These are phyloP conservation scores for Prochilodus magdalenae DNA, from an alignment of 2,113 vertebrate genomes.

Conservation along the genomic window DNA sequence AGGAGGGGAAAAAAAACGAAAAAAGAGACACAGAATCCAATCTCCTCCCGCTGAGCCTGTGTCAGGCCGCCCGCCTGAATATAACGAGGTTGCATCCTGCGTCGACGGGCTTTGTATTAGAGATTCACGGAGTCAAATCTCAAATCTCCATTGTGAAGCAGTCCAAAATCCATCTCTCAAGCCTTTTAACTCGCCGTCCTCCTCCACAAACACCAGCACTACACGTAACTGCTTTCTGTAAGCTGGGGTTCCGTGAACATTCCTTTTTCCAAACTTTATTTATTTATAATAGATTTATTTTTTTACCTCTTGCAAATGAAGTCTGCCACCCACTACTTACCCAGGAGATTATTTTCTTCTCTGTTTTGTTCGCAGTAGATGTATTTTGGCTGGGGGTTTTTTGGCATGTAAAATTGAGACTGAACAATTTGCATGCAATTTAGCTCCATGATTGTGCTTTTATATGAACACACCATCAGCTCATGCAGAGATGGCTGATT, in stretches of 20 bases:
- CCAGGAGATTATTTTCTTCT: not conserved
- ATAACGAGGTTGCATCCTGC: not conserved
- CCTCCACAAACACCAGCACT: not conserved
- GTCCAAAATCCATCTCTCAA: conserved; percentile 4
- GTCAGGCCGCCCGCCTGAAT: not conserved
- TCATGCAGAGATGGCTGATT: not conserved
- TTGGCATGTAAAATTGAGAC: not conserved
- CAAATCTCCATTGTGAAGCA: not conserved
- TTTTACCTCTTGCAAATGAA: not conserved
- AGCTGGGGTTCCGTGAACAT: not conserved
- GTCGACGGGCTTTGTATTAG: not conserved
- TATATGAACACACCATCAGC: not conserved
- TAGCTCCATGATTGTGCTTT: not conserved
- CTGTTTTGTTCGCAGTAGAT: not conserved
- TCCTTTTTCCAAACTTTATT: not conserved
- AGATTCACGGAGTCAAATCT: conserved; percentile 10
- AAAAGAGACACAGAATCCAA: conserved; percentile 30
- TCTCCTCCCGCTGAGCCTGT: conserved; percentile 23
- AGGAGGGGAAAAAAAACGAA: not conserved
- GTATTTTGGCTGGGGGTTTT: not conserved
- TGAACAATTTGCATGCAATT: not conserved
- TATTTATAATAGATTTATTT: not conserved
- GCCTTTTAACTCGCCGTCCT: not conserved
- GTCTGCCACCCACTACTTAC: not conserved
- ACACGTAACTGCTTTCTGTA: not conserved